Conservation (phyloP, 2,113 vertebrate species). For the Melozone crissalis region DNA sequence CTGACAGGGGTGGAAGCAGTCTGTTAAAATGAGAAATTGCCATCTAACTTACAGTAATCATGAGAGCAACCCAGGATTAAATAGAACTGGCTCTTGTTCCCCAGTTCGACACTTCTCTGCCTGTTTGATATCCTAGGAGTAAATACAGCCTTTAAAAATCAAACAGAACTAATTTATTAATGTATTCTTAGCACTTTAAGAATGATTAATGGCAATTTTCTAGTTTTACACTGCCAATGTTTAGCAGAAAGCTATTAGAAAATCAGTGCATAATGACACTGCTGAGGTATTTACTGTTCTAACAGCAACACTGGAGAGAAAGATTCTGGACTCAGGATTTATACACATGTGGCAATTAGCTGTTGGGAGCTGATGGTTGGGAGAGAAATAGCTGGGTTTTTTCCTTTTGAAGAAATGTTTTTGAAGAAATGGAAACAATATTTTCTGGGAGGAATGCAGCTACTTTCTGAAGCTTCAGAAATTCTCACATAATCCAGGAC, state of each 20-base stretch:
- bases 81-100: background rate
- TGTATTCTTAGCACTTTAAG: background rate
- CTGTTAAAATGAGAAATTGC: background rate
- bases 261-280: background rate
- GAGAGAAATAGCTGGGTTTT: background rate
- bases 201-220: background rate
- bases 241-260: conserved; percentile 20
- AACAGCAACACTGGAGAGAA: background rate
- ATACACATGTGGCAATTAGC: background rate
- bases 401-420: background rate
- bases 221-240: background rate
- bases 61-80: background rate
- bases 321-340: background rate
- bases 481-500: background rate
- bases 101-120: background rate
- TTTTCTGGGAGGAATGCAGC: background rate
- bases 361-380: background rate
- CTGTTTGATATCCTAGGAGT: background rate
- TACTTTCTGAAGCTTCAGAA: background rate
- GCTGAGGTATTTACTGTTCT: background rate
- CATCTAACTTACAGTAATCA: background rate
- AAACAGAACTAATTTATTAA: background rate
- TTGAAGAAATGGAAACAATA: background rate
- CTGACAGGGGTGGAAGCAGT: background rate
- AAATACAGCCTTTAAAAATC: conserved; percentile 8